phyloP scores from a whole-genome alignment of 2,113 vertebrate species.

The Physeter macrocephalus region DNA sequence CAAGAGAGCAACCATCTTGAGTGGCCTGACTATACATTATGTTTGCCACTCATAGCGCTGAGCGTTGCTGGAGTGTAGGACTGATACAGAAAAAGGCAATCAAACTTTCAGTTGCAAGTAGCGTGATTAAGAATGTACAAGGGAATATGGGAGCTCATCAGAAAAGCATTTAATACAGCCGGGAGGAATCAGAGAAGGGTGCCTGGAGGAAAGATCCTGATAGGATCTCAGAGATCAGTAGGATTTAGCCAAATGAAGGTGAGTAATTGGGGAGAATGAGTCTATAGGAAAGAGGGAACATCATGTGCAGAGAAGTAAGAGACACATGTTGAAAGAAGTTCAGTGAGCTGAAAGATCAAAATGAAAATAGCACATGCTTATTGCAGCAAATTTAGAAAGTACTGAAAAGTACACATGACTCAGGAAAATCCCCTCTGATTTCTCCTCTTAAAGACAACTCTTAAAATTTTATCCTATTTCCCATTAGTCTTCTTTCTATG shows the following conservation, averaged over 20 bases:
- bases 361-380: neutral
- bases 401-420: neutral
- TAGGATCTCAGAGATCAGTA: neutral
- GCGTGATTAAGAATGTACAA: neutral
- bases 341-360: neutral
- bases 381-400: slow-evolving; percentile 17
- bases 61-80: neutral
- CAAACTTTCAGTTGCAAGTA: neutral
- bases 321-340: neutral
- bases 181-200: neutral
- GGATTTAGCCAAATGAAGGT: neutral
- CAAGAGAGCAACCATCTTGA: neutral
- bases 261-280: neutral
- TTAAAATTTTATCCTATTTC: neutral
- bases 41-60: neutral
- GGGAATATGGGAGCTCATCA: neutral
- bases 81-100: neutral
- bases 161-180: neutral
- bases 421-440: neutral
- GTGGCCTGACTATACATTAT: neutral
- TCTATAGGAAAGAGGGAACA: neutral
- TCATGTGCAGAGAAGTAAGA: neutral
- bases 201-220: neutral
- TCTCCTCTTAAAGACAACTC: neutral
- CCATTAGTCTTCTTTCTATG: neutral